Conservation (phyloP, 2,113 vertebrate species). For the Chaenocephalus aceratus region DNA sequence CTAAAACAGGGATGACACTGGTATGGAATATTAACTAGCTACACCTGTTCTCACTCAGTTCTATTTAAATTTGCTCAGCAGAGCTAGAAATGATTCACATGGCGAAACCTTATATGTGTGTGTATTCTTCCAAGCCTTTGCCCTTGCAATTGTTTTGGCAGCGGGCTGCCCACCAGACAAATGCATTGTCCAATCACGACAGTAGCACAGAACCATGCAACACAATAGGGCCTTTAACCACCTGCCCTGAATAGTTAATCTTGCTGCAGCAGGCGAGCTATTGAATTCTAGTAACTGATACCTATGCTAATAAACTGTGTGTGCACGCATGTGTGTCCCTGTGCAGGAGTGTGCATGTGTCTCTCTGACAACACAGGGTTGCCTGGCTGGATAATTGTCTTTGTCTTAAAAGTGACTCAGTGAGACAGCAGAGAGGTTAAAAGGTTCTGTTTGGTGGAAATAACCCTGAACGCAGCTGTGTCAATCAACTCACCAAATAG, state of each 20-base stretch:
- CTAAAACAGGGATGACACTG: neutral
- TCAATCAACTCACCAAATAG: constrained; percentile 20
- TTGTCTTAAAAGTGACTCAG: constrained; percentile 64
- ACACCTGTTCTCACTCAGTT: constrained; percentile 33
- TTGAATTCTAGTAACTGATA: constrained; percentile 86
- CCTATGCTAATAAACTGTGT: constrained; percentile 72
- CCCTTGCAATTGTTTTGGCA: constrained; percentile 78
- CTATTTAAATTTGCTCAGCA: constrained; percentile 59
- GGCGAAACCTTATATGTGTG: constrained; percentile 71
- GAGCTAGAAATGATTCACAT: constrained; percentile 58
- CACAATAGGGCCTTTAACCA: constrained; percentile 85
- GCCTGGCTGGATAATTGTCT: constrained; percentile 50
- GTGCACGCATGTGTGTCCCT: constrained; percentile 44
- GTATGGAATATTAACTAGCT: constrained; percentile 41
- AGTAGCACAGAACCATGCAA: constrained; percentile 76
- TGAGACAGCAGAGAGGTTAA: constrained; percentile 63
- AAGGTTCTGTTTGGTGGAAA: constrained; percentile 58
- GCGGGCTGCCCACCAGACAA: constrained; percentile 74
- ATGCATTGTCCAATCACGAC: constrained; percentile 75
- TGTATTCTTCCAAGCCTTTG: constrained; percentile 76
- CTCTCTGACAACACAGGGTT: constrained; percentile 53
- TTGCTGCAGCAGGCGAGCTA: constrained; percentile 82
- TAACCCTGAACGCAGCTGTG: constrained; percentile 39
- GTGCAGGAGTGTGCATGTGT: constrained; percentile 27
- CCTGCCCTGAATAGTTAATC: constrained; percentile 86